Evolutionary conservation across 23 tunicate genomes (phyloP).

Genomic region (Styela clava): DNA sequence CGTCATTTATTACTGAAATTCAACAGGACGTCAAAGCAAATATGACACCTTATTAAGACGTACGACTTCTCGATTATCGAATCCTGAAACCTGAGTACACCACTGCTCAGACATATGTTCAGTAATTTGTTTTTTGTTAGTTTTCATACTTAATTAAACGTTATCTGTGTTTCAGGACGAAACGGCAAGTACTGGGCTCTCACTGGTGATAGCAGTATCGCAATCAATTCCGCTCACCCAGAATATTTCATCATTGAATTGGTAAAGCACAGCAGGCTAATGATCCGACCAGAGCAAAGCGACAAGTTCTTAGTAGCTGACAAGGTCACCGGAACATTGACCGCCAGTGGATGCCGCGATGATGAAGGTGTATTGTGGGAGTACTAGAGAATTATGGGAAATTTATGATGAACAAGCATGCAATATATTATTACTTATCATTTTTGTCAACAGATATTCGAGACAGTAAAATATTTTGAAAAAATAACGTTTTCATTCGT

Average conservation of each 20-base stretch:
- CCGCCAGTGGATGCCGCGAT: conserved; percentile 39
- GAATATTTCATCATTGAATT: conserved; percentile 62
- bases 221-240: conserved; percentile 40
- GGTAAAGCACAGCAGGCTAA: conserved; percentile 64
- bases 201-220: conserved; percentile 45
- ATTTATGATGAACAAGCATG: conserved; percentile 23
- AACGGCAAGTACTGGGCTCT: conserved; percentile 83
- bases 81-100: too few relatives aligned
- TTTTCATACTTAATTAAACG: too few relatives aligned
- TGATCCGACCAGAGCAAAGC: conserved; percentile 53
- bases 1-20: too few relatives aligned
- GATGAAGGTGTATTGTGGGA: conserved; percentile 66
- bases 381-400: conserved; percentile 43
- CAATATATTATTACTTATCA: conserved; percentile 21
- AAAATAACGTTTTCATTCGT: neutral
- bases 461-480: too few relatives aligned
- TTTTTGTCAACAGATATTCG: neutral
- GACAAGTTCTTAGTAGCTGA: conserved; percentile 72
- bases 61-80: too few relatives aligned
- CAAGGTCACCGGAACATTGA: conserved; percentile 76
- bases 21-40: too few relatives aligned
- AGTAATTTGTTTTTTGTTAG: too few relatives aligned
- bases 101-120: too few relatives aligned
- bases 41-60: too few relatives aligned
- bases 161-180: conserved; percentile 50